phyloP scores from a whole-genome alignment of 2,888 invertebrate species.

The Zootermopsis nevadensis region DNA sequence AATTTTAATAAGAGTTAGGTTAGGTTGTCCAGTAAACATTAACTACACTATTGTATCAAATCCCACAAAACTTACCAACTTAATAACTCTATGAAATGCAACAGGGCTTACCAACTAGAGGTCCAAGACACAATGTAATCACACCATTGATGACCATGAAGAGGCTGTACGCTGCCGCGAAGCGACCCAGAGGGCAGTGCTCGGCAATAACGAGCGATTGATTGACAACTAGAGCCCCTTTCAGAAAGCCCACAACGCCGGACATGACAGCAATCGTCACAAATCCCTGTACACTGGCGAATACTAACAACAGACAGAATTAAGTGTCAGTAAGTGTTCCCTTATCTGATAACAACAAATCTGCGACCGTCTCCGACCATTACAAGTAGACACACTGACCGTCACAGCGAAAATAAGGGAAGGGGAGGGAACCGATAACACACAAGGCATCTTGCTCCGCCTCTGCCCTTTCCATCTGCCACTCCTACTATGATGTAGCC shows the following conservation, averaged over 20 bases:
- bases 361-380: too few species aligned
- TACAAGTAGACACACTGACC: neutral
- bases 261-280: slow-evolving; percentile 54
- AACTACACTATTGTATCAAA: too few species aligned
- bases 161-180: slow-evolving; percentile 78
- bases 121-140: slow-evolving; percentile 75
- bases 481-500: too few species aligned
- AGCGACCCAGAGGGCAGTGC: slow-evolving; percentile 73
- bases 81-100: neutral
- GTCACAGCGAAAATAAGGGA: too few species aligned
- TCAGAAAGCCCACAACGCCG: slow-evolving; percentile 74
- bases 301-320: slow-evolving; percentile 64
- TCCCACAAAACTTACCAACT: neutral
- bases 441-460: too few species aligned
- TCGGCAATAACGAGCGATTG: slow-evolving; percentile 78
- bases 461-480: too few species aligned
- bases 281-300: slow-evolving; percentile 68
- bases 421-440: too few species aligned
- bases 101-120: slow-evolving; percentile 70
- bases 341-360: too few species aligned
- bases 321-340: too few species aligned
- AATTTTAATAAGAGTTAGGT: too few species aligned
- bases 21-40: too few species aligned
- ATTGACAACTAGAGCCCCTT: slow-evolving; percentile 78
- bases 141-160: slow-evolving; percentile 79